These are phyloP conservation scores for Trisateles emortualis DNA, from an alignment of 2,888 invertebrate genomes.

Conservation along the genomic window DNA sequence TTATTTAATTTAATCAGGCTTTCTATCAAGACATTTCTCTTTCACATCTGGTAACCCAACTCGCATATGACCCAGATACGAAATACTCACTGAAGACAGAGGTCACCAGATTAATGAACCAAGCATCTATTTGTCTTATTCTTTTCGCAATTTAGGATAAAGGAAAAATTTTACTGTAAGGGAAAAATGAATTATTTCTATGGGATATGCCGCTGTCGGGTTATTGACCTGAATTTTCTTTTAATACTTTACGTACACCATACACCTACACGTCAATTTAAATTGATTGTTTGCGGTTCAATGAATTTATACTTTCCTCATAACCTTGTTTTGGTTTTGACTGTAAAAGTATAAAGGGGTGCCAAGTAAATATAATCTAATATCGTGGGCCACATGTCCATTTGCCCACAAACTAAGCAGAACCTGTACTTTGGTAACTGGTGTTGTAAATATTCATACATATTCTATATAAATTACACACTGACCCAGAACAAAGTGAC, in stretches of 20 bases:
- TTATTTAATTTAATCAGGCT: too few relatives aligned
- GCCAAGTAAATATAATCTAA: too few relatives aligned
- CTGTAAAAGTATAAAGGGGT: too few relatives aligned
- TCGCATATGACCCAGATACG: constrained; percentile 54
- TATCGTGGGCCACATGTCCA: too few relatives aligned
- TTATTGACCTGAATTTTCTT: not conserved
- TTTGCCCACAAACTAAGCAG: too few relatives aligned
- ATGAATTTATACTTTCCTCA: too few relatives aligned
- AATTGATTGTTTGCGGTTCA: too few relatives aligned
- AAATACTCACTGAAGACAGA: constrained; percentile 16
- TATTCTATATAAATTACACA: too few relatives aligned
- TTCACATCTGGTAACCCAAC: constrained; percentile 39
- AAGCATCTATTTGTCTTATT: constrained; percentile 24
- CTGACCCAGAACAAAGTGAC: too few relatives aligned
- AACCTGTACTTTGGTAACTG: too few relatives aligned
- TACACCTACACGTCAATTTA: not conserved
- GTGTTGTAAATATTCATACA: too few relatives aligned
- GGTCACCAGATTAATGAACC: constrained; percentile 36
- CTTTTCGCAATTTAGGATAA: constrained; percentile 16
- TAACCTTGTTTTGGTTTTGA: too few relatives aligned
- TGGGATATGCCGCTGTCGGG: not conserved
- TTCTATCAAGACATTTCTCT: constrained; percentile 24
- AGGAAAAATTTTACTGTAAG: constrained; percentile 1
- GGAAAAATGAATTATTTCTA: not conserved
- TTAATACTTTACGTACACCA: not conserved